phyloP scores from a whole-genome alignment of 2,888 invertebrate genomes.

The Panorpa germanica region DNA sequence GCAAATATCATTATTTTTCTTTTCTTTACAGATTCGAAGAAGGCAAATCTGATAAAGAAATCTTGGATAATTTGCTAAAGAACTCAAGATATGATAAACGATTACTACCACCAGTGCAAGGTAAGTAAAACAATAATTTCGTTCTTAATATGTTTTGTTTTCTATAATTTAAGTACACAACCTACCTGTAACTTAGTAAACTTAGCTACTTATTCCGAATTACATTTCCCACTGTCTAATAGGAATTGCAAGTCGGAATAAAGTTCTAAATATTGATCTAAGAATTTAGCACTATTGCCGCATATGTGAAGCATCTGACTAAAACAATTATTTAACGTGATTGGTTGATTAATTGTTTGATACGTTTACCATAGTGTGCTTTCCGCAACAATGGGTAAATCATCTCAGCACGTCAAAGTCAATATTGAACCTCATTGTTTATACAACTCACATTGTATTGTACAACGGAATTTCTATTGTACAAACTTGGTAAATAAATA shows the following conservation, averaged over 20 bases:
- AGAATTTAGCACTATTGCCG: no score
- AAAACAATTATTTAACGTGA: no score
- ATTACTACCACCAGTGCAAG: conserved; percentile 77
- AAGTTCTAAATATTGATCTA: no score
- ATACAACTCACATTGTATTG: no score
- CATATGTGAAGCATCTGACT: no score
- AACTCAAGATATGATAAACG: conserved; percentile 83
- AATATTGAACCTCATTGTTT: no score
- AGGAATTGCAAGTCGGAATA: background rate
- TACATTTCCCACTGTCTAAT: background rate
- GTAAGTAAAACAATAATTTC: conserved; percentile 27
- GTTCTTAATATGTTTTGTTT: conserved; percentile 9
- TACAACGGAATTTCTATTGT: no score
- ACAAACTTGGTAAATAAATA: no score
- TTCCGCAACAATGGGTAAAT: no score
- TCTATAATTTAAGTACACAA: conserved; percentile 4
- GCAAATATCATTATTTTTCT: conserved; percentile 15
- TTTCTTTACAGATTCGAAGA: conserved; percentile 68
- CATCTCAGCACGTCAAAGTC: no score
- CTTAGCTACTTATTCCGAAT: background rate
- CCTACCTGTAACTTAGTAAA: background rate
- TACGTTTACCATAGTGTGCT: no score
- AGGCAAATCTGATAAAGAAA: conserved; percentile 84
- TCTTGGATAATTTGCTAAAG: conserved; percentile 74
- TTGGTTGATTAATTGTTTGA: no score